Evolutionary conservation across 1,140 invertebrate species (phyloP).

Genomic region (Aphidius gifuensis): DNA sequence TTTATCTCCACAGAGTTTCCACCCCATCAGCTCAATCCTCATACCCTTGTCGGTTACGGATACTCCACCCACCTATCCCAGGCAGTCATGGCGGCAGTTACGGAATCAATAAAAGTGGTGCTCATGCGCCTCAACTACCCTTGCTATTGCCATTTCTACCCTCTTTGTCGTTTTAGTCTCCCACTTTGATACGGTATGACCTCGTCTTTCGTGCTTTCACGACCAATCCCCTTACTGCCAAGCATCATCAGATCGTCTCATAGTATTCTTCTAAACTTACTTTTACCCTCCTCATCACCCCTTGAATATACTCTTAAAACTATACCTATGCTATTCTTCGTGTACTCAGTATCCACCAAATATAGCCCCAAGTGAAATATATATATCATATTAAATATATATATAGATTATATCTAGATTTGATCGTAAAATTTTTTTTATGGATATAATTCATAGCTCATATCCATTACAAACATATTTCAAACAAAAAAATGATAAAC

Average conservation of each 20-base stretch:
- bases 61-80: constrained; percentile 38
- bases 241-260: constrained; percentile 22
- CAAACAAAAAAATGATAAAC: too few relatives aligned
- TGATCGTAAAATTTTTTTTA: constrained; percentile 12
- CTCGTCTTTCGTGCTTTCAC: constrained; percentile 21
- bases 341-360: constrained; percentile 42
- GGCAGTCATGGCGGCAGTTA: constrained; percentile 56
- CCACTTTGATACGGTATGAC: constrained; percentile 13
- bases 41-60: constrained; percentile 28
- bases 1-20: constrained; percentile 58
- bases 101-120: constrained; percentile 58
- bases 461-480: too few relatives aligned
- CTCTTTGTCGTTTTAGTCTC: constrained; percentile 18
- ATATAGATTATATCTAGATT: constrained; percentile 11
- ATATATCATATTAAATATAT: constrained; percentile 7
- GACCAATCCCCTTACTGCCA: constrained; percentile 15
- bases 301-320: constrained; percentile 50
- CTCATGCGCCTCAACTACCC: constrained; percentile 56
- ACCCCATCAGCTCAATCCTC: constrained; percentile 49
- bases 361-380: constrained; percentile 6
- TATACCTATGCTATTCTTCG: constrained; percentile 43
- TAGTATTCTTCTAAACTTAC: constrained; percentile 48
- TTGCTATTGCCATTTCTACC: constrained; percentile 46
- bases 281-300: constrained; percentile 22
- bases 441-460: too few relatives aligned